These are phyloP conservation scores for Eudemis profundana DNA, from an alignment of 2,888 invertebrate species.

Conservation along the genomic window DNA sequence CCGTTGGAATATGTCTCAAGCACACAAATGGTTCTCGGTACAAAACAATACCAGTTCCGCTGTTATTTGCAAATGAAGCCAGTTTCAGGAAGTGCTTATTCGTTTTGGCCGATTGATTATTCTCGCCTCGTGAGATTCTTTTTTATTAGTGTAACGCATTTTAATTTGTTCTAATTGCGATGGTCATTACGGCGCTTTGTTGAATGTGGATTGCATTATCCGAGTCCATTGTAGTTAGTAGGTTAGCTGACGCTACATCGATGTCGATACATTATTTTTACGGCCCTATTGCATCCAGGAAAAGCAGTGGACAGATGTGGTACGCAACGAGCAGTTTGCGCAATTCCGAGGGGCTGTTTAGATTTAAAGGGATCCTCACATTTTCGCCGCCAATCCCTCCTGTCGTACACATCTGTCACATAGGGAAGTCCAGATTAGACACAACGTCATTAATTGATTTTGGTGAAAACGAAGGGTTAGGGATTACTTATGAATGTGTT, in stretches of 20 bases:
- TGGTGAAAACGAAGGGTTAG: conserved; percentile 68
- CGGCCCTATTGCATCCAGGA: conserved; percentile 50
- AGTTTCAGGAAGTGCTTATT: conserved; percentile 76
- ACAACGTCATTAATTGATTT: conserved; percentile 82
- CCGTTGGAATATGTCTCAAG: conserved; percentile 75
- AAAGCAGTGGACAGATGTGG: conserved; percentile 82
- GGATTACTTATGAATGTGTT: conserved; percentile 54
- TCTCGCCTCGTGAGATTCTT: conserved; percentile 9
- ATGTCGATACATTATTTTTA: conserved; percentile 45
- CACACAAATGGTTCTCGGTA: conserved; percentile 76
- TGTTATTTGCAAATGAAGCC: conserved; percentile 77
- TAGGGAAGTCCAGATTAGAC: conserved; percentile 73
- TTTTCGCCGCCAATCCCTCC: conserved; percentile 74
- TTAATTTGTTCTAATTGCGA: conserved; percentile 25
- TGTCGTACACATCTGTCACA: conserved; percentile 81
- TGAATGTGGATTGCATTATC: not conserved
- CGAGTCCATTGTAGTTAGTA: conserved; percentile 8
- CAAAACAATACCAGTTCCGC: conserved; percentile 83
- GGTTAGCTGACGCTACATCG: conserved; percentile 24
- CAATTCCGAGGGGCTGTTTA: conserved; percentile 74
- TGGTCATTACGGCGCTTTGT: conserved; percentile 6
- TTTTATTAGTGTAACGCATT: conserved; percentile 1
- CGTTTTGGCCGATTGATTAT: conserved; percentile 42
- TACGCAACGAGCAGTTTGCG: conserved; percentile 75
- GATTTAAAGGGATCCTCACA: conserved; percentile 73